Percentiles rank a stretch among this genome's conserved stretches.
Conservation (phyloP, 2,113 vertebrate genomes). For the Anseranas semipalmata region DNA sequence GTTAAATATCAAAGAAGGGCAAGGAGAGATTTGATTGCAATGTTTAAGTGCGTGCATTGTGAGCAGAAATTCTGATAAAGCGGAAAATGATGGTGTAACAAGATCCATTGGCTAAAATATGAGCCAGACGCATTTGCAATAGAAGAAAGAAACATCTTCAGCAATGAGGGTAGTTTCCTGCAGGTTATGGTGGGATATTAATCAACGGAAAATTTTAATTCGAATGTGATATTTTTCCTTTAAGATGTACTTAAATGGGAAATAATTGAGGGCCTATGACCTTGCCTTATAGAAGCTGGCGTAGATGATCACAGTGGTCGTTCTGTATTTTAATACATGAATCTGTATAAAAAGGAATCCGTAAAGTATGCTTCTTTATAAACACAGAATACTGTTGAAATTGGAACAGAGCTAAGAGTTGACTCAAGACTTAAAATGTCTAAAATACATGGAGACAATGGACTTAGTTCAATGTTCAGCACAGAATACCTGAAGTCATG, state of each 20-base stretch:
- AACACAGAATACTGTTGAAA: background rate
- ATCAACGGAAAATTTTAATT: background rate
- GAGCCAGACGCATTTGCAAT: background rate
- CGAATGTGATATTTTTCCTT: background rate
- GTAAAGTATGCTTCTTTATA: background rate
- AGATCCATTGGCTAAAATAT: background rate
- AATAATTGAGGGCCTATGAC: background rate
- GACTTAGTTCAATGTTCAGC: background rate
- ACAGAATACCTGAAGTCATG: background rate
- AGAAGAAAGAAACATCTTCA: background rate
- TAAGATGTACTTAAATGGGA: background rate
- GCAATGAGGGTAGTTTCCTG: background rate
- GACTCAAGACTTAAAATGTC: background rate
- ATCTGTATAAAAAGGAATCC: background rate
- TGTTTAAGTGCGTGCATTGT: background rate
- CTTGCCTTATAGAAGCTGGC: background rate
- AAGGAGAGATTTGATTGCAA: background rate
- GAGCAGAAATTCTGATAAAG: background rate
- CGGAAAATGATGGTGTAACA: background rate
- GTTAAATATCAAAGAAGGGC: background rate
- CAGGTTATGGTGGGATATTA: background rate
- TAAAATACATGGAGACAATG: background rate
- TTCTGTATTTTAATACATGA: background rate
- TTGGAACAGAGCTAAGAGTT: background rate
- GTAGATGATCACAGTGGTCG: background rate